Percentiles rank a stretch among this genome's conserved stretches.
Evolutionary conservation across 2,797 vertebrate genomes (phyloP).

Genomic region (Austrolebias charrua): DNA sequence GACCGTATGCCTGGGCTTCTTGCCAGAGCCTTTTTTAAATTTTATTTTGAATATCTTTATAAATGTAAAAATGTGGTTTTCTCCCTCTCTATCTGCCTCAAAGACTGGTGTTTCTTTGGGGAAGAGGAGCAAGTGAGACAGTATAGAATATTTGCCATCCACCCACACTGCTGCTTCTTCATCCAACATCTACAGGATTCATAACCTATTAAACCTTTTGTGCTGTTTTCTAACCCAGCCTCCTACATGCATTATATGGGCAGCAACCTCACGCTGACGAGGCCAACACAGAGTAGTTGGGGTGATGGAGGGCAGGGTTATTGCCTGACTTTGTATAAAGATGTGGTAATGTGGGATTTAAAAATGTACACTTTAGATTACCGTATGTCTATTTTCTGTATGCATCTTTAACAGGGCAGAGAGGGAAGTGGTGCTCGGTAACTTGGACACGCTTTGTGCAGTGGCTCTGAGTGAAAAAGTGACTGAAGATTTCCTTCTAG

Average conservation of each 20-base stretch:
- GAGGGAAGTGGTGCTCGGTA: conserved; percentile 92
- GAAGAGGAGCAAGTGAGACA: conserved; percentile 41
- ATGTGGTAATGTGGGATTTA: conserved; percentile 7
- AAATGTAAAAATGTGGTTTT: conserved; percentile 28
- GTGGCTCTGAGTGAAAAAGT: conserved; percentile 86
- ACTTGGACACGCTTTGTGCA: conserved; percentile 89
- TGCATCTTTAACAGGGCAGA: conserved; percentile 80
- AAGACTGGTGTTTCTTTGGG: conserved; percentile 60
- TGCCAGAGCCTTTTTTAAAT: conserved; percentile 51
- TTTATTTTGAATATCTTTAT: conserved; percentile 27
- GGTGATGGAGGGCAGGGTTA: conserved; percentile 37
- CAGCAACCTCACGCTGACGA: conserved; percentile 40
- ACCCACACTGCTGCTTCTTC: conserved; percentile 71
- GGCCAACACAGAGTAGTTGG: conserved; percentile 30
- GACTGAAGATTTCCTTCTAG: conserved; percentile 87
- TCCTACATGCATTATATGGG: conserved; percentile 70
- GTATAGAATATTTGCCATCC: conserved; percentile 68
- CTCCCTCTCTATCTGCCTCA: conserved; percentile 58
- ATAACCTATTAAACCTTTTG: conserved; percentile 71
- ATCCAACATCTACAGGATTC: conserved; percentile 62
- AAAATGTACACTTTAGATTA: background rate
- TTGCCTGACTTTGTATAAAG: conserved; percentile 40
- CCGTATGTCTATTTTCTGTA: conserved; percentile 17
- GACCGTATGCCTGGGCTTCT: conserved; percentile 53
- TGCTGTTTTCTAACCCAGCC: conserved; percentile 58